These are phyloP conservation scores for Exephanes ischioxanthus DNA, from an alignment of 2,888 invertebrate genomes.

Conservation along the genomic window DNA sequence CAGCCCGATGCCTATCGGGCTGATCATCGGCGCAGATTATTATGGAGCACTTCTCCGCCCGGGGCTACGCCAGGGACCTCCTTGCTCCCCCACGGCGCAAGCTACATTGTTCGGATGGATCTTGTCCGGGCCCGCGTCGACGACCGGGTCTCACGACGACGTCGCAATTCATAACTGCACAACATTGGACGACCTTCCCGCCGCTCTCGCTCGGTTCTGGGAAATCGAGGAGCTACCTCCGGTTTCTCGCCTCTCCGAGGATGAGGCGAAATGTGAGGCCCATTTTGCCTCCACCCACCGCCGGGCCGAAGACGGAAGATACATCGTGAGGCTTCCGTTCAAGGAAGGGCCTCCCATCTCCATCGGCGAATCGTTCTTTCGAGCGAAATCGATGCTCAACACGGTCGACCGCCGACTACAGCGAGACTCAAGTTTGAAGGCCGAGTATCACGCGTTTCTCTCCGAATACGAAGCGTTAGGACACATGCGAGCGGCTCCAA, in stretches of 20 bases:
- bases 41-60: too few relatives aligned
- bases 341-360: background rate
- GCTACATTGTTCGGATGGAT: conserved; percentile 11
- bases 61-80: too few relatives aligned
- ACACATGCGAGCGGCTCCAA: conserved; percentile 7
- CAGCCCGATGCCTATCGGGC: conserved; percentile 22
- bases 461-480: conserved; percentile 2
- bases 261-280: conserved; percentile 5
- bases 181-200: background rate
- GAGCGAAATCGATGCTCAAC: background rate
- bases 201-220: conserved; percentile 16
- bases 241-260: background rate
- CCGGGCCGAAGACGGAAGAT: background rate
- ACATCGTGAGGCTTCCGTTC: conserved; percentile 1
- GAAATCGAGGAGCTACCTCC: conserved; percentile 7
- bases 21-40: background rate
- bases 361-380: background rate
- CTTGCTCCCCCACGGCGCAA: conserved; percentile 17
- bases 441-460: conserved; percentile 24
- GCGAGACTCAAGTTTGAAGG: background rate
- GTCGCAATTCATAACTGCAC: background rate
- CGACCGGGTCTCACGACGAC: background rate
- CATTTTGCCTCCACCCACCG: background rate
- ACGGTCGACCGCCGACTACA: conserved; percentile 23
- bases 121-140: background rate